Percentiles rank a stretch among this genome's conserved stretches.
These are phyloP conservation scores for Aporophyla lueneburgensis DNA, from an alignment of 2,888 invertebrate species.

Conservation along the genomic window DNA sequence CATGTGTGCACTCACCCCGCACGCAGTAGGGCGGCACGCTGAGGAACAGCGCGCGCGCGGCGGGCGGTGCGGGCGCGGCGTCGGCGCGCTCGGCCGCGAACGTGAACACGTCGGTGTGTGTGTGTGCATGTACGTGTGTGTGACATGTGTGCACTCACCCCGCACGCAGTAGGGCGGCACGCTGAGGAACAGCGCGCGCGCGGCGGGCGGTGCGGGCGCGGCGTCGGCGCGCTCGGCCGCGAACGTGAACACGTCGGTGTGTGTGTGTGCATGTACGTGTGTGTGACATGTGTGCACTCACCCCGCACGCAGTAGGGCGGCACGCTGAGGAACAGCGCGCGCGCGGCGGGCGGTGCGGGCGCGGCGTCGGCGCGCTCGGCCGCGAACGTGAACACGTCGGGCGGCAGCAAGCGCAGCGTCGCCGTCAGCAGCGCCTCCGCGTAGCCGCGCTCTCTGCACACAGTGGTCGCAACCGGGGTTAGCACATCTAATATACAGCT, in stretches of 20 bases:
- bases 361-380: constrained; percentile 39
- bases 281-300: too few relatives aligned
- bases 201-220: constrained; percentile 50
- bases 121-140: too few relatives aligned
- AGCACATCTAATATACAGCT: too few relatives aligned
- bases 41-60: too few relatives aligned
- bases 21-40: too few relatives aligned
- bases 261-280: too few relatives aligned
- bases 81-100: constrained; percentile 56
- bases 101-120: constrained; percentile 65
- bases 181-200: constrained; percentile 53
- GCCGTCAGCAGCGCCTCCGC: constrained; percentile 67
- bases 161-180: constrained; percentile 37
- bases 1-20: too few relatives aligned
- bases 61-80: constrained; percentile 54
- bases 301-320: constrained; percentile 53
- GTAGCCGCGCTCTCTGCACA: constrained; percentile 68
- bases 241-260: constrained; percentile 64
- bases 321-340: constrained; percentile 52
- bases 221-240: constrained; percentile 53
- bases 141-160: constrained; percentile 64
- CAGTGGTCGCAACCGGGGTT: too few relatives aligned
- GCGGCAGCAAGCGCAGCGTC: constrained; percentile 78
- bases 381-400: constrained; percentile 66
- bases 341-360: constrained; percentile 48